A percentile compares a stretch with the other conserved stretches of the same genome.
These are phyloP conservation scores for Trialeurodes vaporariorum DNA, from an alignment of 1,140 invertebrate species.

Conservation along the genomic window DNA sequence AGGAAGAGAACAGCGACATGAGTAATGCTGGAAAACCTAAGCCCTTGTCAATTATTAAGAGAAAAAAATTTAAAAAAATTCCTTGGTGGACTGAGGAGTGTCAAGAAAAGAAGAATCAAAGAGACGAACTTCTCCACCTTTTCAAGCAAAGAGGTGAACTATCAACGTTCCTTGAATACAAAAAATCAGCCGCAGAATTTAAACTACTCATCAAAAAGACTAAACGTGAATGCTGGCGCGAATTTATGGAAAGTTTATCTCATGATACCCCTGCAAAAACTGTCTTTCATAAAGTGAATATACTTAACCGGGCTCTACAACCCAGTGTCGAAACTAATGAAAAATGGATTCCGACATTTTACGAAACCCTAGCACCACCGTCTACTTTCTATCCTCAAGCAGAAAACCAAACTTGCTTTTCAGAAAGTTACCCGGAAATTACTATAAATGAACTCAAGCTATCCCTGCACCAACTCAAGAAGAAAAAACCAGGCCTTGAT, in stretches of 20 bases:
- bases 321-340: background rate
- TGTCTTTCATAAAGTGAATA: background rate
- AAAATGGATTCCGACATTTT: background rate
- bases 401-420: background rate
- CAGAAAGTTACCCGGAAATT: background rate
- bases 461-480: background rate
- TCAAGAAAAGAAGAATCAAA: background rate
- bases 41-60: background rate
- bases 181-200: background rate
- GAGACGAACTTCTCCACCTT: background rate
- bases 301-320: background rate
- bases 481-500: too few species aligned
- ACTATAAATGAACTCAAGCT: background rate
- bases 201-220: background rate
- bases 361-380: background rate
- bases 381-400: background rate
- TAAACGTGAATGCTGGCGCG: background rate
- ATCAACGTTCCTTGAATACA: background rate
- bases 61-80: background rate
- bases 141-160: background rate
- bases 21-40: background rate
- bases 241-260: background rate
- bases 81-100: background rate
- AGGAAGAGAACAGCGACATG: background rate
- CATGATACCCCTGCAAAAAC: background rate